Evolutionary conservation across 2,797 vertebrate genomes (phyloP), one percentile per base, ranked within the genome.

Genomic region (Chelon labrosus): DNA sequence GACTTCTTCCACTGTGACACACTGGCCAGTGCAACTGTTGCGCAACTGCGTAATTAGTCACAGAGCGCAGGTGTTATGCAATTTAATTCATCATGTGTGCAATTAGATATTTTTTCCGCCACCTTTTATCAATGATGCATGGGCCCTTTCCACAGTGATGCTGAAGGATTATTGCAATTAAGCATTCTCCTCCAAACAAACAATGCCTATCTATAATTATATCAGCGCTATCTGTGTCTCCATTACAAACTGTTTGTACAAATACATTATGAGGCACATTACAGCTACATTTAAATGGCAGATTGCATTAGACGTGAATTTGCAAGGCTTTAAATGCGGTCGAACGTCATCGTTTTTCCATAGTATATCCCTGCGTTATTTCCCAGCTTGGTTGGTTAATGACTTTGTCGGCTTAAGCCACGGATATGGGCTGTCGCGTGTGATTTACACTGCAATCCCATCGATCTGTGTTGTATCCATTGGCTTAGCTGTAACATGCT

Each of bases 191-290:
- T 72, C 47, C 58, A 68, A 82, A 76, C 77, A 88, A 89, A 86
- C 86, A 85, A 70, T 69, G 46, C 49, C 67, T 79, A 84, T 86
- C 88, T 85, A 66, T 85, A 79, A 88, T 87, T 83, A 77, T 47
- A 86, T 87, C 66, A 63, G 50, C 22, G 20, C 78, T 82, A 74
- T 89, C 62, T 52, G 37, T 53, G 25, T 65, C 72, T 70, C 71
- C 57, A 70, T 88, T 85, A 82, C 25, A 69, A 27, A 37, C 27
- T 3, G 9, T 75, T 73, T 84, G 64, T 38, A 50, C 75, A 79
- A 85, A 84, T 65, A 70, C 54, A 79, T 84, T 64, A 83, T 46
- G 49, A 56, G 47, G 57, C 63, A 69, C 38, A 77, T 80, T 79
- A 73, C 19, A 58, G 51, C 66, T 52, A 62, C 16, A 77, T 73